Evolutionary conservation across 92 coral and sea anemone species (phyloP).

Genomic region (Epizoanthus fatuus): DNA sequence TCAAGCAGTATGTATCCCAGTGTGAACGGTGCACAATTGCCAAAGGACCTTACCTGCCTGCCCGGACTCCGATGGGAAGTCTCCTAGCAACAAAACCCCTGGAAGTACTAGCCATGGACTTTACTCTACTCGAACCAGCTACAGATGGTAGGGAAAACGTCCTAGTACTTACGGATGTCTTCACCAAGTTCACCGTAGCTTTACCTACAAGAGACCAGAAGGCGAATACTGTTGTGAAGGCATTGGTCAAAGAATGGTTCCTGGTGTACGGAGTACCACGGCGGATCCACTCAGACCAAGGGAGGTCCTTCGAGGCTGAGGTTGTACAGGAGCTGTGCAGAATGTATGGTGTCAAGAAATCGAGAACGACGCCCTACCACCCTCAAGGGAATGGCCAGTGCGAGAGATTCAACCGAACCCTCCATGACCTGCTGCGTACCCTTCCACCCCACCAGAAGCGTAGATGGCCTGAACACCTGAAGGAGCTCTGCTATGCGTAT

Average conservation of each 20-base stretch:
- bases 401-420: slow-evolving; percentile 69
- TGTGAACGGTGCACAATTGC: slow-evolving; percentile 69
- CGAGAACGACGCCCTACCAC: slow-evolving; percentile 73
- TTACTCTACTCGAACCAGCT: slow-evolving; percentile 62
- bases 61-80: slow-evolving; percentile 64
- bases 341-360: slow-evolving; percentile 65
- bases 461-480: slow-evolving; percentile 78
- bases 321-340: slow-evolving; percentile 69
- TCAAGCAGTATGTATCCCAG: slow-evolving; percentile 55
- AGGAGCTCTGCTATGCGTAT: slow-evolving; percentile 75
- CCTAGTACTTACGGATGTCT: slow-evolving; percentile 68
- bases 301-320: slow-evolving; percentile 66
- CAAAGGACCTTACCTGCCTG: slow-evolving; percentile 64
- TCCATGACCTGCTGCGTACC: slow-evolving; percentile 71
- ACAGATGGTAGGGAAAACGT: slow-evolving; percentile 70
- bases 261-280: slow-evolving; percentile 63
- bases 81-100: slow-evolving; percentile 68
- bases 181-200: slow-evolving; percentile 68
- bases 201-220: slow-evolving; percentile 72
- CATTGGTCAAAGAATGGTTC: slow-evolving; percentile 69
- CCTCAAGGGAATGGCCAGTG: slow-evolving; percentile 80
- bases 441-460: slow-evolving; percentile 50
- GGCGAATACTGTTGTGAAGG: slow-evolving; percentile 59
- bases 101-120: slow-evolving; percentile 74
- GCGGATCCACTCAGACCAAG: slow-evolving; percentile 74